These are phyloP conservation scores for Athalia circularis DNA, from an alignment of 2,888 invertebrate species.

Conservation along the genomic window DNA sequence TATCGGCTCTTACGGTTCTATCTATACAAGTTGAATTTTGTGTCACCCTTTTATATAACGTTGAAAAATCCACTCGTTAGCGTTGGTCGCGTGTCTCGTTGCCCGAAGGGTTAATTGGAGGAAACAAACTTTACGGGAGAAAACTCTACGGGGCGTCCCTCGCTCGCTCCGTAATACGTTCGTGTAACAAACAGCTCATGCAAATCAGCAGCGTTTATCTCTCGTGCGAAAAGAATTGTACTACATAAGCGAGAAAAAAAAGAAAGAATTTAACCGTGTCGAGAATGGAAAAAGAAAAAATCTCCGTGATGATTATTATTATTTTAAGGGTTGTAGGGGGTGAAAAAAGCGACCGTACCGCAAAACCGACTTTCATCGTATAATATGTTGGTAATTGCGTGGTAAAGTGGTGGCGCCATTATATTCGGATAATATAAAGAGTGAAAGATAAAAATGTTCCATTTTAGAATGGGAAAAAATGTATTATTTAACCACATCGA, in stretches of 20 bases:
- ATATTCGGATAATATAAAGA: too few relatives aligned
- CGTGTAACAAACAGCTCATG: constrained; percentile 61
- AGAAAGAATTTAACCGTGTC: constrained; percentile 49
- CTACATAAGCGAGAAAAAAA: constrained; percentile 52
- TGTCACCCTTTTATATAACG: constrained; percentile 41
- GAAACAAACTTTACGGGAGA: constrained; percentile 60
- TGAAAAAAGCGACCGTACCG: constrained; percentile 14
- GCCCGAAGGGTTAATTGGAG: constrained; percentile 71
- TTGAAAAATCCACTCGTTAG: constrained; percentile 64
- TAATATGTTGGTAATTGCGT: not conserved
- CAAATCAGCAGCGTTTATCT: constrained; percentile 67
- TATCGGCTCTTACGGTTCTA: constrained; percentile 17
- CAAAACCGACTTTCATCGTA: not conserved
- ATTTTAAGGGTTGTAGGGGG: not conserved
- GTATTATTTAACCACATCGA: not conserved
- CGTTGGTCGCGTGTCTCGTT: constrained; percentile 66
- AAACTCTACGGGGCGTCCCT: constrained; percentile 24
- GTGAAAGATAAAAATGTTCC: not conserved
- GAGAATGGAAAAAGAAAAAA: constrained; percentile 51
- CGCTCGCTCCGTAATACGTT: constrained; percentile 53
- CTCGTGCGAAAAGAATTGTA: constrained; percentile 44
- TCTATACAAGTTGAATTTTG: not conserved
- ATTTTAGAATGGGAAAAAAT: not conserved
- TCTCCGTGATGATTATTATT: not conserved
- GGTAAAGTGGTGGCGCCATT: constrained; percentile 6